Base-by-base conservation (phyloP, 2,113 vertebrate species). In the Callorhinus ursinus region DNA sequence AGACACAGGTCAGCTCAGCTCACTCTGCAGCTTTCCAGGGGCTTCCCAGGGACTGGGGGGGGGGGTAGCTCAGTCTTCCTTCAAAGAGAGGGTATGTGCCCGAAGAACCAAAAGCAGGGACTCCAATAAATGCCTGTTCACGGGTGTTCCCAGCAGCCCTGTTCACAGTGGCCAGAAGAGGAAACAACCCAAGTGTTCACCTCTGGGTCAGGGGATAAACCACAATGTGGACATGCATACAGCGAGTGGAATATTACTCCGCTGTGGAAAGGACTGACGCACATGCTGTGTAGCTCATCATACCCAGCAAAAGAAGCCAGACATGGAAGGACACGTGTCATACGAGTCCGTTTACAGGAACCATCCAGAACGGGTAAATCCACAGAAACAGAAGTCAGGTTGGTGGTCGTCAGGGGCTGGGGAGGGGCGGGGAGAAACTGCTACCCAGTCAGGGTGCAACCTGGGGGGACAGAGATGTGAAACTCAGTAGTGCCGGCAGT, bases 251-350 rank as follows among this genome's bases (percentile, higher is more conserved):
- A 7, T 2, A 13, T 42, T n/a, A 13, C 71, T 42, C 39, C 11
- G 12, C 36, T 21, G 0, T 15, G 11, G 39, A 28, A 4, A 74
- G 39, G 39, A 46, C 22, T 1, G 12, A 15, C 15, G 39, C 12
- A 26, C 39, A 15, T 0, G 3, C 39, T 26, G 11, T 67, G 7
- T 26, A 7, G 15, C 39, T 0, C 33, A 19, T 36, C 4, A 18
- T 21, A 19, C 33, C 4, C 31, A 69, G 67, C 33, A 16, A 2
- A n/a, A n/a, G 67, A 9, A 67, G 63, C 63, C 63, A 67, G 14
- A 67, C 63, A 16, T 6, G 63, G 63, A 33, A 69, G 46, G 61
- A 49, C 61, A 33, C 7, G 15, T 11, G 16, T 55, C 0, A 4
- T 15, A 51, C 2, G 31, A 51, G 21, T 9, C 12, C 83, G 2